These are phyloP conservation scores for Eupithecia abbreviata DNA, from an alignment of 2,888 invertebrate genomes.

Conservation along the genomic window DNA sequence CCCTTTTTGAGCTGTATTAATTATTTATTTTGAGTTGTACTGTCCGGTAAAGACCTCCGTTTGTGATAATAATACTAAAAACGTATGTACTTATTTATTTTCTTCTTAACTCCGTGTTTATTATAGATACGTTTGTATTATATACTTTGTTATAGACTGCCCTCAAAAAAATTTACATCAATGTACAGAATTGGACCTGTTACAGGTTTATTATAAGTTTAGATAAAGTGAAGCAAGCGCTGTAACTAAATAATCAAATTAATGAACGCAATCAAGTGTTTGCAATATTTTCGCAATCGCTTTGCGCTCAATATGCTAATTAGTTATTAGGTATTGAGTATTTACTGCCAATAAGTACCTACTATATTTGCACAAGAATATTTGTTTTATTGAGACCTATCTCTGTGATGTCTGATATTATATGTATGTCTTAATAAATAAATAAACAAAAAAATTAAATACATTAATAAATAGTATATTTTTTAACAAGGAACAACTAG, in stretches of 20 bases:
- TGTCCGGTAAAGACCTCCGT: background rate
- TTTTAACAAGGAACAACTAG: too few relatives aligned
- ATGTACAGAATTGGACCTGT: too few relatives aligned
- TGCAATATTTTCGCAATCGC: conserved; percentile 17
- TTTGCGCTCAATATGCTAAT: background rate
- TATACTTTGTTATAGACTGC: too few relatives aligned
- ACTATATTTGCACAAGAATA: background rate
- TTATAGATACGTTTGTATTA: background rate
- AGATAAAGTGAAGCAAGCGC: background rate
- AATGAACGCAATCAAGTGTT: conserved; percentile 9
- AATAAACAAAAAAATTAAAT: too few relatives aligned
- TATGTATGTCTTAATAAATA: too few relatives aligned
- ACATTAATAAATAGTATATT: too few relatives aligned
- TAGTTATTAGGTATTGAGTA: background rate
- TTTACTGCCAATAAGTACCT: background rate
- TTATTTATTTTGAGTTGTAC: background rate
- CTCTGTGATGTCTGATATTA: background rate
- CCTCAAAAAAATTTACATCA: too few relatives aligned
- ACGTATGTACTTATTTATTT: background rate
- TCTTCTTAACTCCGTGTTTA: background rate
- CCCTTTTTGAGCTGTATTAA: too few relatives aligned
- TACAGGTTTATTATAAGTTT: too few relatives aligned
- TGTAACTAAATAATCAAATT: conserved; percentile 3
- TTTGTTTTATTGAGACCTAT: background rate
- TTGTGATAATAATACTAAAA: background rate